Base-by-base conservation (phyloP, 2,888 invertebrate genomes). In the Aphodius granarius region DNA sequence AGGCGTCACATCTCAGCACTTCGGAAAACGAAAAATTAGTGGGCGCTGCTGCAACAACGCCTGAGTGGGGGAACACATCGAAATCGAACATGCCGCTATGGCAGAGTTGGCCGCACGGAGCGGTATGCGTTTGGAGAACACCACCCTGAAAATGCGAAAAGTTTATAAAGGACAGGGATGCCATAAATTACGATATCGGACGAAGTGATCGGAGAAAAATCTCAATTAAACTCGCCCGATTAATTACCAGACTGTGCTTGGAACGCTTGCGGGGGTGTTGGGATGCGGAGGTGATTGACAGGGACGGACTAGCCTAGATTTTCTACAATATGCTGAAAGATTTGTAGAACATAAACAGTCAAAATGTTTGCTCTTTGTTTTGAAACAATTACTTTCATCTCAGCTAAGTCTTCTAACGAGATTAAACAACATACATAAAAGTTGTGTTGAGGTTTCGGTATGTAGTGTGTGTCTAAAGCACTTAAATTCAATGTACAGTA, bases 221-320 rank as follows among this genome's bases (percentile, higher is more conserved):
- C 85, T 85, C 86, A 86, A 86, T 85, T 86, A 85, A 85, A 84
- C 83, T 85, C 84, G 80, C 83, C 81, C 85, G 86, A 86, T 85
- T 86, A 86, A 86, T 86, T 86, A 85, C 84, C 84, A 84, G 83
- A 83, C 84, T 83, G 84, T 85, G 84, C 84, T 83, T 83, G 84
- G 84, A 83, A 83, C 84, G 78, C 16, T 17, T 21, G 18, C 66
- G 21, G 22, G 66, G 66, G 43, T 43, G 66, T 17, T 21, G 21
- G 68, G 16, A 68, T 6, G 68, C n/a, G 68, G 20, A n/a, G 68
- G 20, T 21, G 20, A 68, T 20, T 68, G 21, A 66, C 64, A 71
- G 65, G 71, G 20, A 19, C 74, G 74, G 66, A 18, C 21, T 64
- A 19, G n/a, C 63, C 2, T 16, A n/a, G 70, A 19, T 20, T 21